Base-by-base conservation (phyloP, 2,797 vertebrate genomes). In the Anomalospiza imberbis region DNA sequence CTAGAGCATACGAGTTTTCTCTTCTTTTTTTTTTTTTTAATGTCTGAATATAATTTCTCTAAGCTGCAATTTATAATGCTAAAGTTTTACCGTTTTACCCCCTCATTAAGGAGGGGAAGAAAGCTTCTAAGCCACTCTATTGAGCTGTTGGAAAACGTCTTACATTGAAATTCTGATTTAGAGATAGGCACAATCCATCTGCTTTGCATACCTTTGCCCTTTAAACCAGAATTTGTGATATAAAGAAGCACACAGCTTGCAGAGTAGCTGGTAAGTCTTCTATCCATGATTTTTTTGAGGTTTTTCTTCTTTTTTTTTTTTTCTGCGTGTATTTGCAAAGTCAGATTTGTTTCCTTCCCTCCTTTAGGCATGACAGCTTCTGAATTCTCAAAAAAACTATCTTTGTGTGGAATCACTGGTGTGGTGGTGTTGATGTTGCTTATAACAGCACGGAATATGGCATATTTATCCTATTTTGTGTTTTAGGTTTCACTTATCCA, bases 191-290 rank as follows among this genome's bases (percentile, higher is more conserved):
- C 75, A 65, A 63, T 88, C 75, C 79, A 81, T 91, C 88, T 93
- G 73, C 79, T 89, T 92, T 93, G 89, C 88, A 74, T 92, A 68
- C 85, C 91, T 93, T 94, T 96, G 91, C 88, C 95, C 91, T 95
- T 95, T 95, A 73, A 90, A 75, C 50, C 2, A 10, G 4, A 94
- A 44, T 91, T 88, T 94, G 55, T 91, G 89, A 28, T 71, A 77
- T 51, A 94, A 79, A 45, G 82, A 91, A 95, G 67, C 67, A 60
- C 57, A 44, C 50, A 65, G 81, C 83, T 95, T 47, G 54, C 83
- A 88, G 79, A 84, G 24, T 91, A 75, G 55, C 66, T 91, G 74
- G 38, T 88, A 73, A 94, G 61, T 82, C n/a, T 62, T 61, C 42
- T 83, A 29, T 26, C 63, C 21, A 1, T 54, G 44, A 10, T 71